phyloP scores from a whole-genome alignment of 2,113 vertebrate species.

The Larimichthys crocea region DNA sequence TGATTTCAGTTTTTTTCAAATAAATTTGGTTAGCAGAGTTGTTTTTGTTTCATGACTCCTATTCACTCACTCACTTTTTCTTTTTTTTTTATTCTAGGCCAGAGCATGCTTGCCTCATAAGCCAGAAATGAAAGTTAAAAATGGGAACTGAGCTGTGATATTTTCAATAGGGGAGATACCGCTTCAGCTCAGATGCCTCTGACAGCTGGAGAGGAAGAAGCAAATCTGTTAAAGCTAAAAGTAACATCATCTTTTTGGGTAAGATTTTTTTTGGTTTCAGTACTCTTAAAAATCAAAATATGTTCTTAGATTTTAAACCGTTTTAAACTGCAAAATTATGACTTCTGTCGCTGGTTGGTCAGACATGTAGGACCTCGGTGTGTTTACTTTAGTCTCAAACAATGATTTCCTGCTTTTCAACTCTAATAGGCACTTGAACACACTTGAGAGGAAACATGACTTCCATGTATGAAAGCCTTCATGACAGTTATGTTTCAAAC shows the following conservation, averaged over 20 bases:
- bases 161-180: not conserved
- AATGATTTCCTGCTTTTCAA: constrained; percentile 10
- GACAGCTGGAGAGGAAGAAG: constrained; percentile 7
- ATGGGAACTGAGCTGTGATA: constrained; percentile 62
- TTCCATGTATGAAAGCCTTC: constrained; percentile 65
- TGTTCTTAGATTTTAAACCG: not conserved
- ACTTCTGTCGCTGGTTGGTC: not conserved
- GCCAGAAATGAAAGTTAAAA: constrained; percentile 77
- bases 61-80: not conserved
- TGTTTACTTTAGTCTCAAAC: too few species aligned
- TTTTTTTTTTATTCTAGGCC: not conserved
- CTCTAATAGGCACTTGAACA: constrained; percentile 14
- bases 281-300: constrained; percentile 8
- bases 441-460: constrained; percentile 43
- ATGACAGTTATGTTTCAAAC: constrained; percentile 67
- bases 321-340: not conserved
- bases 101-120: not conserved
- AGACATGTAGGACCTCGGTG: not conserved
- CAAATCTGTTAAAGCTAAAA: not conserved
- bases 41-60: not conserved
- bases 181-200: not conserved
- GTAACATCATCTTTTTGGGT: constrained; percentile 19
- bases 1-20: constrained; percentile 63
- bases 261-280: constrained; percentile 32
- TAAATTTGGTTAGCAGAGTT: constrained; percentile 59